Base-by-base conservation (phyloP, 2,113 vertebrate species). In the Atractosteus spatula region DNA sequence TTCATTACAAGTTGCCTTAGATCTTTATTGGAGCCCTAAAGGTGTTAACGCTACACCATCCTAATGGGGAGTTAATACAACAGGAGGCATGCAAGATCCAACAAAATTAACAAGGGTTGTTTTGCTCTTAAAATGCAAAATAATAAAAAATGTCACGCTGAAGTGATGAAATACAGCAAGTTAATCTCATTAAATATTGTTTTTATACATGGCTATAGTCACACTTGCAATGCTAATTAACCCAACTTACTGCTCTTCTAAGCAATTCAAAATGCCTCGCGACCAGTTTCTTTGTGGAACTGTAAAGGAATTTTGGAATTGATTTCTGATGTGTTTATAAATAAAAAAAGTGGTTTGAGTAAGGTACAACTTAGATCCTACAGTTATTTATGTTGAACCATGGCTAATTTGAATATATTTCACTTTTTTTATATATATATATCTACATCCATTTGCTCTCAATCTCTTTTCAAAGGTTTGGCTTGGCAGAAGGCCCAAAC, bases 401-500 rank as follows among this genome's bases (percentile, higher is more conserved):
- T 59, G 57, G 47, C 47, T 51, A 51, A 59, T 14, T n/a, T 13
- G 57, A 59, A 59, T 8, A n/a, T 59, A 13, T 4, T 59, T 59
- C 5, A 12, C n/a, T 59, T 51, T 2, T 51, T 59, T 59, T n/a
- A 3, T 59, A n/a, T n/a, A 13, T 41, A 3, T 10, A 41, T 41
- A 12, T 65, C 62, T 65, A 7, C 13, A 65, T 65, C 62, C 62
- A 65, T 65, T 65, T 65, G 57, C 10, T 81, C 77, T 41, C 75
- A 16, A 0, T 3, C 14, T 59, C 76, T 62, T 55, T 74, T 68
- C 55, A n/a, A 3, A 67, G 2, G 63, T 72, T 86, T 67, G 65
- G 12, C 76, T 74, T 82, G 85, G 84, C 86, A 69, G 0, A 0
- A 29, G 69, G 78, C 74, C 86, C 70, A 47, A 81, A 74, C 80